Evolutionary conservation across 1,140 invertebrate species (phyloP).

Genomic region (Drosophila serrata): DNA sequence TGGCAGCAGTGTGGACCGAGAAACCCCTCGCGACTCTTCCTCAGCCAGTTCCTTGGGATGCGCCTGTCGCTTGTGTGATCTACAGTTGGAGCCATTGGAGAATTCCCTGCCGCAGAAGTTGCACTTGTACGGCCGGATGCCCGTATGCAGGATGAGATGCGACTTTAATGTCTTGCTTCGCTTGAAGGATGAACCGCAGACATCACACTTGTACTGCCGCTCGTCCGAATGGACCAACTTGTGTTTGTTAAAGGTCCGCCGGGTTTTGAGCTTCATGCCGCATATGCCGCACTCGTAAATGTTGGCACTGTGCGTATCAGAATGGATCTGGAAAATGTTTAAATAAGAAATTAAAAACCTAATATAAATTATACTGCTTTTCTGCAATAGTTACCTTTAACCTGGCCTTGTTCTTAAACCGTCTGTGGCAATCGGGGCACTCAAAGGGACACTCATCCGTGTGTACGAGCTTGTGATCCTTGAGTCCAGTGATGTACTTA

Average conservation of each 20-base stretch:
- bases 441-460: conserved; percentile 86
- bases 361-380: not conserved
- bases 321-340: conserved; percentile 51
- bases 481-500: conserved; percentile 85
- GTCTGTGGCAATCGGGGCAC: conserved; percentile 85
- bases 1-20: conserved; percentile 63
- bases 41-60: conserved; percentile 85
- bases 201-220: conserved; percentile 85
- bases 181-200: conserved; percentile 80
- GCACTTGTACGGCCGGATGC: conserved; percentile 85
- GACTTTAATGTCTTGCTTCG: conserved; percentile 84
- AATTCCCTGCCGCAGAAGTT: conserved; percentile 86
- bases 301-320: conserved; percentile 85
- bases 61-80: conserved; percentile 86
- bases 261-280: conserved; percentile 85
- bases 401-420: conserved; percentile 82
- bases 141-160: conserved; percentile 86
- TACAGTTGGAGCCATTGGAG: conserved; percentile 86
- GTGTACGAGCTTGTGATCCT: conserved; percentile 86
- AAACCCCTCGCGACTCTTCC: conserved; percentile 74
- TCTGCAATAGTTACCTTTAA: conserved; percentile 53
- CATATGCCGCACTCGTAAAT: conserved; percentile 85
- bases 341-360: not conserved
- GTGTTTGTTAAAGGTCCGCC: conserved; percentile 86
- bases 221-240: conserved; percentile 85